Evolutionary conservation across 2,888 invertebrate genomes (phyloP), one percentile per base, ranked within the genome.

Genomic region (Zaprionus bogoriensis): DNA sequence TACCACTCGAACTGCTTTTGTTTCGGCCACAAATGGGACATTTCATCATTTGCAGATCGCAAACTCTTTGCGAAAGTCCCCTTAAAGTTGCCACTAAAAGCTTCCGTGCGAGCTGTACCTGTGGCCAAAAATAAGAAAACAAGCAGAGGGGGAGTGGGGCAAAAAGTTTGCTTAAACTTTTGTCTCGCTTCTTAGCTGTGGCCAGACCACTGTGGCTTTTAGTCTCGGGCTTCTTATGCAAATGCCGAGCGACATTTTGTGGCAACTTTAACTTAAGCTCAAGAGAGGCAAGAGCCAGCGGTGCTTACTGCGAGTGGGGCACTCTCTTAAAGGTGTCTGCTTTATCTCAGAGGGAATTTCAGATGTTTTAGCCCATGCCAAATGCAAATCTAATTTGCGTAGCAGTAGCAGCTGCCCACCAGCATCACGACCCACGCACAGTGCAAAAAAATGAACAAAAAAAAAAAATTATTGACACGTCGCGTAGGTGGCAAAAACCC

Each of bases 321-420:
- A 57, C 25, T n/a, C n/a, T n/a, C 27, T 58, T 50, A 48, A 54
- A 47, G 59, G 3, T 23, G 48, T 46, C 7, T 47, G 23, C 17
- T 7, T 32, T 17, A 38, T 32, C 4, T 12, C 20, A 7, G 10
- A 32, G 25, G n/a, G 28, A 4, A 32, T 25, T 25, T 23, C 3
- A 17, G 30, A 23, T 47, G n/a, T 12, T 47, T n/a, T 48, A 23
- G 39, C 39, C 41, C 30, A 25, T 50, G 32, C 14, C 48, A 61
- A 64, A 67, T 76, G 62, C 60, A 80, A 83, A 86, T 72, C 66
- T 66, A 80, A 81, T 81, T 81, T 81, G 74, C 41, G 41, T 14
- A 5, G 41, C 55, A 44, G 28, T 45, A 38, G 17, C 17, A 55
- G 52, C 25, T 22, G 50, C 52, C 54, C n/a, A n/a, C n/a, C n/a